Percentiles rank a stretch among this genome's conserved stretches.
Evolutionary conservation across 2,113 vertebrate genomes (phyloP).

Genomic region (Rhinogobius similis): DNA sequence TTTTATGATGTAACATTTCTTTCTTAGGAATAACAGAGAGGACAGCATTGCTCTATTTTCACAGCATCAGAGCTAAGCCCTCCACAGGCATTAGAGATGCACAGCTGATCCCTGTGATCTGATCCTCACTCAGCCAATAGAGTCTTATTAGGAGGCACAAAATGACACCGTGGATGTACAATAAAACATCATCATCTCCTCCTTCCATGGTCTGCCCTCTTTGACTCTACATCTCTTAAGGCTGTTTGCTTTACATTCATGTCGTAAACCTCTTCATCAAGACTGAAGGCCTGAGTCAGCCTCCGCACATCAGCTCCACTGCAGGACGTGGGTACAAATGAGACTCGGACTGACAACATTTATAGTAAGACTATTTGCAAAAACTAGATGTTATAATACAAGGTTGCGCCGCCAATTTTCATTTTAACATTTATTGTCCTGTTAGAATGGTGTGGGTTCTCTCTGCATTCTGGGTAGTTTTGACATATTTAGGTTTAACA

Average conservation of each 20-base stretch:
- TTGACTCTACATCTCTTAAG: conserved; percentile 1
- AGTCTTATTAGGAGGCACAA: background rate
- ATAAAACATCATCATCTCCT: conserved; percentile 2
- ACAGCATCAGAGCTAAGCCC: background rate
- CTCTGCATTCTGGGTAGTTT: too few species aligned
- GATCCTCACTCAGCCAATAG: background rate
- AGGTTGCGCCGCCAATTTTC: background rate
- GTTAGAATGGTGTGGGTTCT: too few species aligned
- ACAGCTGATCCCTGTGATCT: background rate
- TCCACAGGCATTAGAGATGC: background rate
- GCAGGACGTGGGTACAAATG: conserved; percentile 34
- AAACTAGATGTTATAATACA: background rate
- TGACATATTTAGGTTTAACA: too few species aligned
- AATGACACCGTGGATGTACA: background rate
- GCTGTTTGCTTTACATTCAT: conserved; percentile 13
- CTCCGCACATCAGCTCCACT: background rate
- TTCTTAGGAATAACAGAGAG: background rate
- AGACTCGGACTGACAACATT: conserved; percentile 8
- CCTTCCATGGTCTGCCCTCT: background rate
- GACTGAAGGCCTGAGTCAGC: background rate
- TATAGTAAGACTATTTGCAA: background rate
- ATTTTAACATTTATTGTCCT: background rate
- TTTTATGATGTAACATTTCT: background rate
- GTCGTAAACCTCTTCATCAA: conserved; percentile 8
- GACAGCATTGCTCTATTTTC: background rate